These are phyloP conservation scores for Hyperoplus lanceolatus DNA, from an alignment of 2,797 vertebrate species.

Conservation along the genomic window DNA sequence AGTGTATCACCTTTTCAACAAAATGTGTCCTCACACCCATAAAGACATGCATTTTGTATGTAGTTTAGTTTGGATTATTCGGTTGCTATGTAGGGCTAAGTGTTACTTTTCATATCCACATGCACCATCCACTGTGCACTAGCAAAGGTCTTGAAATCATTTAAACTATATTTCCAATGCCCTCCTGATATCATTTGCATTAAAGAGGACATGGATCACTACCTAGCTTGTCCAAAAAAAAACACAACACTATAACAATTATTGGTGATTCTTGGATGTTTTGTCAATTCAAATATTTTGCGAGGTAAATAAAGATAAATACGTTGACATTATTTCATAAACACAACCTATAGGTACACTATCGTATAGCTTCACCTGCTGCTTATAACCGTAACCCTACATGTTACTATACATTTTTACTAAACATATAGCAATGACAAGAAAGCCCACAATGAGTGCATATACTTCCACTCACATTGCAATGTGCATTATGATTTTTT, in stretches of 20 bases:
- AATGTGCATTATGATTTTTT: not conserved
- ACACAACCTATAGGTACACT: not conserved
- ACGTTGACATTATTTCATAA: not conserved
- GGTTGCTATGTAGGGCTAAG: not conserved
- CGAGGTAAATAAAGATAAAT: not conserved
- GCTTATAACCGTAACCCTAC: not conserved
- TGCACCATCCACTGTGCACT: not conserved
- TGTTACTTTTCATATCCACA: not conserved
- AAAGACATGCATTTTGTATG: not conserved
- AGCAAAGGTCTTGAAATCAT: conserved; percentile 5
- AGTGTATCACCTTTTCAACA: too few species aligned
- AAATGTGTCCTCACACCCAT: not conserved
- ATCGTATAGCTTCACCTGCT: not conserved
- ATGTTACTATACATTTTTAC: not conserved
- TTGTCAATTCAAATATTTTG: not conserved
- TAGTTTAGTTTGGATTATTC: not conserved
- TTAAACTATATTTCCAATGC: not conserved
- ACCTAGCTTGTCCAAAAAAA: not conserved
- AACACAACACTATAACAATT: not conserved
- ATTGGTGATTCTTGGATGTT: not conserved
- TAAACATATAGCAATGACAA: not conserved
- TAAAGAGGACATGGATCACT: not conserved
- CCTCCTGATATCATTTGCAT: not conserved
- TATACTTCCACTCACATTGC: not conserved
- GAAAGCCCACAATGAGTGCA: not conserved